Conservation (phyloP, 2,113 vertebrate species). For the Malurus alboscapulatus region DNA sequence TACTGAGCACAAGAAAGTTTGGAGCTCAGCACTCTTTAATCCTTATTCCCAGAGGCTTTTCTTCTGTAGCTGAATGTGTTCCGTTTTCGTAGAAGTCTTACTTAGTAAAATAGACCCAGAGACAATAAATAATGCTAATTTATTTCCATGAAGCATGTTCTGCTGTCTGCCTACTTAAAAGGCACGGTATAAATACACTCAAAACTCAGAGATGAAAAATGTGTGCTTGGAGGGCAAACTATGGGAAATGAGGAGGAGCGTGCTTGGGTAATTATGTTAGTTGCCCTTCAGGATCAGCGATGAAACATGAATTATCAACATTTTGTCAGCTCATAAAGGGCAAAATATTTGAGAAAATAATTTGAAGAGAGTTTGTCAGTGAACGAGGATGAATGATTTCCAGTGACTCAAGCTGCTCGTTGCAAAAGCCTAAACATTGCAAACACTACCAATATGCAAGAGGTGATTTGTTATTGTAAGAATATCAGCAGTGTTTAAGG, state of each 20-base stretch:
- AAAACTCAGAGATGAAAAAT: constrained; percentile 17
- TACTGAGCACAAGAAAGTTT: background rate
- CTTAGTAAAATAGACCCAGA: background rate
- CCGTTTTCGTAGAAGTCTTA: background rate
- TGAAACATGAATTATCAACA: background rate
- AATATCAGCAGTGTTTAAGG: background rate
- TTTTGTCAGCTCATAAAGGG: constrained; percentile 29
- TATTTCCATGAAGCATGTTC: constrained; percentile 1
- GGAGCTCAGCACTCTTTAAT: background rate
- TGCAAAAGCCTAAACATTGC: background rate
- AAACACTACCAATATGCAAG: background rate
- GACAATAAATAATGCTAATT: constrained; percentile 5
- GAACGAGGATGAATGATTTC: constrained; percentile 2
- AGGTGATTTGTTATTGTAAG: background rate
- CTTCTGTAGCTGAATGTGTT: background rate
- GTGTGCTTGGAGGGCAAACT: background rate
- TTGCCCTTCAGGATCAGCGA: background rate
- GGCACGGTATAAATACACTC: background rate
- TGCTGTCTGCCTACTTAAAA: background rate
- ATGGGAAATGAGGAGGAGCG: background rate
- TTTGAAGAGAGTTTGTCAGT: background rate
- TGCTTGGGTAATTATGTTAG: background rate
- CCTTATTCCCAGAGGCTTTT: background rate
- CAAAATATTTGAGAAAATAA: constrained; percentile 2
- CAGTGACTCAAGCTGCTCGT: background rate